phyloP scores from a whole-genome alignment of 2,888 invertebrate genomes.

The Amiota minor region DNA sequence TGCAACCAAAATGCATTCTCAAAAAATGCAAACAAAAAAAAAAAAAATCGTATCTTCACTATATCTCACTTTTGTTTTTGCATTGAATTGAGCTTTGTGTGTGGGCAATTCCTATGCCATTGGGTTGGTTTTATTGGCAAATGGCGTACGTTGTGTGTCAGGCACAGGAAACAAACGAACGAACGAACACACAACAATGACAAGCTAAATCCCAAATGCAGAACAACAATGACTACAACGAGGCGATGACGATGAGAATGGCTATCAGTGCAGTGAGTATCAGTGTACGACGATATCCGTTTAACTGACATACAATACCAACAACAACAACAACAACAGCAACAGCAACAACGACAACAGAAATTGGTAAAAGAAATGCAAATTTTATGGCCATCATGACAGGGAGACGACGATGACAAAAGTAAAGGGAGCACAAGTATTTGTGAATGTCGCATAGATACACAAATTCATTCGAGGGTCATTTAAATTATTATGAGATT shows the following conservation, averaged over 20 bases:
- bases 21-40: too few species aligned
- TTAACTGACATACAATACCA: slow-evolving; percentile 23
- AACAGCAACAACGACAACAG: too few species aligned
- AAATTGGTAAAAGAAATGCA: slow-evolving; percentile 14
- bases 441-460: neutral
- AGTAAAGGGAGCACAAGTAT: neutral
- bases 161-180: neutral
- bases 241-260: too few species aligned
- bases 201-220: neutral
- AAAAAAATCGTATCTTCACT: neutral
- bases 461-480: neutral
- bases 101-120: neutral
- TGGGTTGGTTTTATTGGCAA: neutral
- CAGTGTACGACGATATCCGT: slow-evolving; percentile 20
- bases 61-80: neutral
- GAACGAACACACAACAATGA: neutral
- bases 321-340: too few species aligned
- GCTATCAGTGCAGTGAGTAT: neutral
- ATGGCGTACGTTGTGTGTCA: neutral
- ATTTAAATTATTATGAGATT: too few species aligned
- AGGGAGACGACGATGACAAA: too few species aligned
- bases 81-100: too few species aligned
- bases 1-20: neutral
- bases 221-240: neutral
- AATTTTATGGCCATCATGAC: slow-evolving; percentile 10